Percentiles rank a stretch among this genome's conserved stretches.
Evolutionary conservation across 2,888 invertebrate species (phyloP).

Genomic region (Pasiphila rectangulata): DNA sequence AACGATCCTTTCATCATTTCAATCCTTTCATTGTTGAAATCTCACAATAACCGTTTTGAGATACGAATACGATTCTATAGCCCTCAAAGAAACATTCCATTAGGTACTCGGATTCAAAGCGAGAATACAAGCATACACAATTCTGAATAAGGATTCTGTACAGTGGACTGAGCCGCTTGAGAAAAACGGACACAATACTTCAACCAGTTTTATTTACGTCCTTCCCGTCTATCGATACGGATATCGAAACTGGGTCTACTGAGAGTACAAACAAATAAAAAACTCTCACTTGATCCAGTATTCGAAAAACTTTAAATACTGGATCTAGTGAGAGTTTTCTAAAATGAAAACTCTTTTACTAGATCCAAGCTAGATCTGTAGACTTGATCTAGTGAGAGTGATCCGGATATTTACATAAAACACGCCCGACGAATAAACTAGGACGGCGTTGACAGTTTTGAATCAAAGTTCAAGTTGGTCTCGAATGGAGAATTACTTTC

Average conservation of each 20-base stretch:
- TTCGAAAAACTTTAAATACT: no score
- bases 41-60: background rate
- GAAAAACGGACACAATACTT: slow-evolving; percentile 18
- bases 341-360: no score
- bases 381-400: no score
- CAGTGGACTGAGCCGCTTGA: slow-evolving; percentile 10
- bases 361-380: no score
- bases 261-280: no score
- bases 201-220: slow-evolving; percentile 11
- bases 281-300: no score
- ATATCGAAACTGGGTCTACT: no score
- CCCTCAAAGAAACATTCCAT: background rate
- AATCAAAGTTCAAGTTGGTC: no score
- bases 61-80: background rate
- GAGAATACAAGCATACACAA: slow-evolving; percentile 5
- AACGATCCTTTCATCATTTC: no score
- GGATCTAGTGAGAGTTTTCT: no score
- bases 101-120: slow-evolving; percentile 2
- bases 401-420: slow-evolving; percentile 13
- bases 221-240: slow-evolving; percentile 11
- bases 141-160: slow-evolving; percentile 8
- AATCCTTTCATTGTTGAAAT: background rate
- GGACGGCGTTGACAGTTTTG: background rate
- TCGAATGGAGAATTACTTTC: no score
- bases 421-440: slow-evolving; percentile 1